phyloP scores from a whole-genome alignment of 2,888 invertebrate genomes.

The Polydesmus complanatus region DNA sequence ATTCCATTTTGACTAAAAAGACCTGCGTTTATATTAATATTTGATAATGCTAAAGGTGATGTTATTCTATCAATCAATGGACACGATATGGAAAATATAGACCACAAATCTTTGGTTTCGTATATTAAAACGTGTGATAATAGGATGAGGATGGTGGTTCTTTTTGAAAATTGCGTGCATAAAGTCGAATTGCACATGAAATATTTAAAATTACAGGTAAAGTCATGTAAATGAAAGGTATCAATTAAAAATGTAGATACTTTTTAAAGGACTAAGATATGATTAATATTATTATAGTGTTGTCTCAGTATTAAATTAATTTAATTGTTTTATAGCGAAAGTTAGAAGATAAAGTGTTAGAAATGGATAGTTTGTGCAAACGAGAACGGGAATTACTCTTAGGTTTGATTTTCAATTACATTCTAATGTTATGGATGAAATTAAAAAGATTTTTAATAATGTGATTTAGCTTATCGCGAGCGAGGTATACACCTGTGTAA shows the following conservation, averaged over 20 bases:
- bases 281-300: not conserved
- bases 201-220: constrained; percentile 60
- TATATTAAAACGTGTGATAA: constrained; percentile 80
- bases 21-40: too few relatives aligned
- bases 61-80: constrained; percentile 93
- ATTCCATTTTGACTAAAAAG: constrained; percentile 2
- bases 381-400: constrained; percentile 40
- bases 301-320: not conserved
- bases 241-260: not conserved
- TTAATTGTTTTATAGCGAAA: constrained; percentile 41
- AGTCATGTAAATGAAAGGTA: too few relatives aligned
- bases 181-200: constrained; percentile 89
- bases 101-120: constrained; percentile 80
- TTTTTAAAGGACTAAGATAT: not conserved
- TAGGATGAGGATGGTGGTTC: constrained; percentile 86
- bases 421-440: not conserved
- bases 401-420: not conserved
- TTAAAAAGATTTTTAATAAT: not conserved
- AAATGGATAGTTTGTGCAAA: constrained; percentile 64
- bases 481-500: constrained; percentile 7
- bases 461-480: constrained; percentile 8
- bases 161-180: constrained; percentile 89
- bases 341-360: constrained; percentile 68
- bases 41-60: constrained; percentile 54
- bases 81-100: constrained; percentile 85